Percentiles rank a stretch among this genome's conserved stretches.
These are phyloP conservation scores for Passer montanus DNA, from an alignment of 2,113 vertebrate genomes.

Conservation along the genomic window DNA sequence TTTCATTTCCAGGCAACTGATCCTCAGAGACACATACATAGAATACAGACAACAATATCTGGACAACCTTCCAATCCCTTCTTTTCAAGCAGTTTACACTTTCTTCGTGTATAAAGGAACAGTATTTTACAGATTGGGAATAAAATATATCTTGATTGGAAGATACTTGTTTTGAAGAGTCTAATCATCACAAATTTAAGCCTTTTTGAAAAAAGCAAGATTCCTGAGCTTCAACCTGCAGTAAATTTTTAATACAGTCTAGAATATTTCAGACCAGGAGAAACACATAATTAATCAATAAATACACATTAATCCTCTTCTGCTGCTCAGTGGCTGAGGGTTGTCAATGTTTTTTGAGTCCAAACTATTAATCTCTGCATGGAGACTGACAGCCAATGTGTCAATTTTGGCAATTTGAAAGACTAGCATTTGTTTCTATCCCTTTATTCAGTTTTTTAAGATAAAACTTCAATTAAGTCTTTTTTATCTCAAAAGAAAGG, in stretches of 20 bases:
- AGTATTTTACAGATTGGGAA: not conserved
- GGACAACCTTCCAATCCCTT: not conserved
- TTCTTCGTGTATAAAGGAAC: not conserved
- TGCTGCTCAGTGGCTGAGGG: not conserved
- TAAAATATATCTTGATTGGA: not conserved
- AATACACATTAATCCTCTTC: not conserved
- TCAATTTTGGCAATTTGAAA: not conserved
- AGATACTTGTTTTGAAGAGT: not conserved
- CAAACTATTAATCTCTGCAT: not conserved
- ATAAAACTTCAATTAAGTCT: not conserved
- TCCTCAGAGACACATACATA: not conserved
- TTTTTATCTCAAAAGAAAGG: not conserved
- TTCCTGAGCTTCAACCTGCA: not conserved
- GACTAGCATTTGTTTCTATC: not conserved
- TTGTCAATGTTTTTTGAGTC: not conserved
- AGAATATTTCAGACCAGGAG: not conserved
- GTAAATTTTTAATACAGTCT: not conserved
- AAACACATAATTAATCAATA: not conserved
- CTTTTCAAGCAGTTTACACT: not conserved
- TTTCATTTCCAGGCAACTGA: slow-evolving; percentile 57
- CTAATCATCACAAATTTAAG: not conserved
- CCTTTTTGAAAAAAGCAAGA: not conserved
- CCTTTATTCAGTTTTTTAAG: not conserved
- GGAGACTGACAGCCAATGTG: not conserved
- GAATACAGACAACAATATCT: slow-evolving; percentile 18